phyloP scores from a whole-genome alignment of 2,888 invertebrate species.

The Schrankia costaestrigalis region DNA sequence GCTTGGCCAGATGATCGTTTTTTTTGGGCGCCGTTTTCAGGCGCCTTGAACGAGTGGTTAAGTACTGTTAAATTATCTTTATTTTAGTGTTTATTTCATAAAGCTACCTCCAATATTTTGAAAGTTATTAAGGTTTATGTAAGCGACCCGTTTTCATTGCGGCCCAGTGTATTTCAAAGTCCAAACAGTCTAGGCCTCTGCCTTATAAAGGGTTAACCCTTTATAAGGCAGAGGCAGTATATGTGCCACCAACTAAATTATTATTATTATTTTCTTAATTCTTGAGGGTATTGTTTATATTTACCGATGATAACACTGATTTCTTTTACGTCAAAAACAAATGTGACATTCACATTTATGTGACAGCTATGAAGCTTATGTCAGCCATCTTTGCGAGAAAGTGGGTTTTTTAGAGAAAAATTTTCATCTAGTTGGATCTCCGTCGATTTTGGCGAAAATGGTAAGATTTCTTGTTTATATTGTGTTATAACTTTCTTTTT shows the following conservation, averaged over 20 bases:
- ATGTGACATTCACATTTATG: neutral
- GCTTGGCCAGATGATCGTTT: no score
- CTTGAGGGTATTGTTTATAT: neutral
- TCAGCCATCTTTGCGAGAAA: neutral
- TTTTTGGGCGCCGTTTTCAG: no score
- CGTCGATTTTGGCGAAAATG: neutral
- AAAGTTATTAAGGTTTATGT: no score
- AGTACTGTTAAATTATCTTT: no score
- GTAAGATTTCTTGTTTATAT: neutral
- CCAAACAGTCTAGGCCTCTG: no score
- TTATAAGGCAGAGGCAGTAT: constrained; percentile 1
- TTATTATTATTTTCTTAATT: constrained; percentile 5
- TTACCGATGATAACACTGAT: neutral
- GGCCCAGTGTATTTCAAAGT: no score
- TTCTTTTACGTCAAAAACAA: neutral
- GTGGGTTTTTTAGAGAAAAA: neutral
- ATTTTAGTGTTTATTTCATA: no score
- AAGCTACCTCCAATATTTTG: no score
- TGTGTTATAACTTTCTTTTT: neutral
- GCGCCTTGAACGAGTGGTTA: no score
- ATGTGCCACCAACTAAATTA: constrained; percentile 2
- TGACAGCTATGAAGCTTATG: neutral
- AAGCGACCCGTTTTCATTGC: no score
- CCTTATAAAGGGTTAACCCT: no score
- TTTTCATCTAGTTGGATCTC: constrained; percentile 1